Evolutionary conservation across 2,113 vertebrate genomes (phyloP).

Genomic region (Rhinoderma darwinii): DNA sequence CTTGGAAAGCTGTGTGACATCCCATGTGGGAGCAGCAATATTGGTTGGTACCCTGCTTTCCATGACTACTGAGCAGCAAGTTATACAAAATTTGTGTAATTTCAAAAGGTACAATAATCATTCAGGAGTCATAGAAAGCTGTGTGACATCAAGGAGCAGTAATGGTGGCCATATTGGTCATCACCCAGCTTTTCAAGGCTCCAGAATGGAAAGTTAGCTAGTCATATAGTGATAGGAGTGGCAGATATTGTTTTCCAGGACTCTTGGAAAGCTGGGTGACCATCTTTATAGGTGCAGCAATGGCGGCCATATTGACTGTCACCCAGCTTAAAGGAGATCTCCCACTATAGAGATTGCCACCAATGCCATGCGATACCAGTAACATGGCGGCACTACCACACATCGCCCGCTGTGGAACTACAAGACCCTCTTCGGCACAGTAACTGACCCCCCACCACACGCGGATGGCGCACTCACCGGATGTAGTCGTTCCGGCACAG

Average conservation of each 20-base stretch:
- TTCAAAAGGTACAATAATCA: neutral
- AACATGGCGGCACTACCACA: neutral
- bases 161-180: neutral
- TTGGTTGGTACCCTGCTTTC: neutral
- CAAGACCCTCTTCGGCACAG: neutral
- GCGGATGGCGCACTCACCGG: slow-evolving; percentile 66
- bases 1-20: neutral
- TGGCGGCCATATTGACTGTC: neutral
- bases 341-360: neutral
- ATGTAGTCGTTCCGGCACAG: slow-evolving; percentile 83
- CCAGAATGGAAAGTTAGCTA: too few species aligned
- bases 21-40: neutral
- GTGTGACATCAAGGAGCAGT: neutral
- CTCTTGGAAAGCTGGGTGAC: neutral
- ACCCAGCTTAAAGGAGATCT: neutral
- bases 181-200: neutral
- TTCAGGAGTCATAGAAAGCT: neutral
- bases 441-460: too few species aligned
- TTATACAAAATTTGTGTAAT: too few species aligned
- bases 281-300: neutral
- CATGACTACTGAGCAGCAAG: neutral
- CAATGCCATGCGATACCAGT: too few species aligned
- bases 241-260: too few species aligned
- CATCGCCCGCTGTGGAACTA: neutral
- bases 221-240: too few species aligned